Base-by-base conservation (phyloP, 2,888 invertebrate species). In the Fragum sueziense region DNA sequence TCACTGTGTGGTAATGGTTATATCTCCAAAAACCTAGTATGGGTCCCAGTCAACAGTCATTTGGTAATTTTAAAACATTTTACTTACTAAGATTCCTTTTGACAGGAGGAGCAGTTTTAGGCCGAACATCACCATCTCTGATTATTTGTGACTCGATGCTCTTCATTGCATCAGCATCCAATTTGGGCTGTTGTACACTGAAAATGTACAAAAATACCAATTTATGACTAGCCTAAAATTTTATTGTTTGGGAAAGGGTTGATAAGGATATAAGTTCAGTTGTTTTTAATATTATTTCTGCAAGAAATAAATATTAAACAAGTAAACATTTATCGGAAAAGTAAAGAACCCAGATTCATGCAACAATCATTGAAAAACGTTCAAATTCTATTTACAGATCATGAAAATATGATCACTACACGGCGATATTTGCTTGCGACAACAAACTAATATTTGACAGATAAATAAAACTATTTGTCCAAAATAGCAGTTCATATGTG, bases 401-500 rank as follows among this genome's bases (percentile, higher is more conserved):
- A 65, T 65, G 34, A 65, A 65, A 65, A 65, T 65, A 65, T 65
- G 65, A 65, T 65, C 65, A 41, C 65, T 41, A 65, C 41, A 65
- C 37, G 25, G 2, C 9, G 34, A 2, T 65, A 41, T 65, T 65
- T 65, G 65, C 65, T 7, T 41, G 37, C 17, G 2, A 33, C 37
- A 37, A 65, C 65, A 65, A 65, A 65, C 65, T 25, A 65, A 65
- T 81, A 74, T 81, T 81, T 81, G 81, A 74, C 73, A 61, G 57
- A 74, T 81, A 81, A 81, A 82, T 74, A 82, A 51, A 67, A 41
- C 76, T 73, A 79, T 82, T 82, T 79, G 74, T 54, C 22, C 73
- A 59, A 79, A 79, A 73, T 73, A 78, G 79, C 76, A 27, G 71
- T 72, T 74, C 75, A 33, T 79, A 82, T 82, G 82, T 82, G 68